Base-by-base conservation (phyloP, 2,888 invertebrate genomes). In the Apotomis turbidana region DNA sequence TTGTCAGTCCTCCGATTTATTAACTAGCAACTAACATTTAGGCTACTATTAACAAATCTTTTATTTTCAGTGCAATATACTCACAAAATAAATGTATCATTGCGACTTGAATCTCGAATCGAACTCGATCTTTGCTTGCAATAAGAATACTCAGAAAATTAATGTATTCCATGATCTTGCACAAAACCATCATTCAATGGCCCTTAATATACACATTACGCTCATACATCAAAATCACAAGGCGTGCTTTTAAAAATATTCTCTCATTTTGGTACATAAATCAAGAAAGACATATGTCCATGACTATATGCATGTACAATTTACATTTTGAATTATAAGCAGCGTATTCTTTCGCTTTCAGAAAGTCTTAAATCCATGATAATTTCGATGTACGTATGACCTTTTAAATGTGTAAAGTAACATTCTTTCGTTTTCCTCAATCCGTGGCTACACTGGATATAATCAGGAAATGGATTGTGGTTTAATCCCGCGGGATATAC, bases 381-480 rank as follows among this genome's bases (percentile, higher is more conserved):
- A 0, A 10, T 54, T 41, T 13, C 41, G 9, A 41, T 64, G 41
- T 10, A 55, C 27, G 15, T 64, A 0, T 44, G 54, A 12, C 64
- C 12, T 44, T 44, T 64, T 27, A 5, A 12, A 8, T 4, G 6
- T 3, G 10, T 49, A 49, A 9, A 6, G 44, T 36, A 27, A 27
- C 27, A 12, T 27, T 41, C 44, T 15, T 55, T 12, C 54, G 3
- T 55, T 55, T 64, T 55, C 64, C 54, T 54, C 10, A 54, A 62
- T 9, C 63, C 51, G 58, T 6, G n/a, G 41, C 41, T 9, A 60
- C 60, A 8, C 15, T 64, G 64, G 64, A 55, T 55, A 60, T 60
- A 60, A 64, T 64, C 54, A 52, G n/a, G 64, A 55, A 46, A 64
- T 64, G 52, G 38, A 10, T 63, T 38, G 54, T 55, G 64, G 52